Evolutionary conservation across 2,113 vertebrate genomes (phyloP).

Genomic region (Ancistrus triradiatus): DNA sequence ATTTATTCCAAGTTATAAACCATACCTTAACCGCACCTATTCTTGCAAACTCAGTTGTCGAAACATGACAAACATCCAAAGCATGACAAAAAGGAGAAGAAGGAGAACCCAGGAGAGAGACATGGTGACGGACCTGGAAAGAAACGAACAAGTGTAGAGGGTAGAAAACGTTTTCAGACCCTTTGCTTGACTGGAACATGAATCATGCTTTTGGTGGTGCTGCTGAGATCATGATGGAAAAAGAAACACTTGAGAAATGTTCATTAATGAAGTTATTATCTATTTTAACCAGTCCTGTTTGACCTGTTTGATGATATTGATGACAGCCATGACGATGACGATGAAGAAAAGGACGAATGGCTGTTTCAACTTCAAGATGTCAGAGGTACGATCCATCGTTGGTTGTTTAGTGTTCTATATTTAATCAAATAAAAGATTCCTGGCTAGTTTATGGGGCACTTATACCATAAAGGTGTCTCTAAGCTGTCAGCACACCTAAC

Average conservation of each 20-base stretch:
- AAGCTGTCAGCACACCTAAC: no score
- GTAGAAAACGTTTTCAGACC: slow-evolving; percentile 37
- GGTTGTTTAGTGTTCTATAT: no score
- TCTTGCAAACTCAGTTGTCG: slow-evolving; percentile 23
- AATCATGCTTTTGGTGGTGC: no score
- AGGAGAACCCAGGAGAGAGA: not conserved
- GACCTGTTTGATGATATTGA: slow-evolving; percentile 32
- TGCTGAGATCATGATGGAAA: no score
- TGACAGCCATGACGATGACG: slow-evolving; percentile 48
- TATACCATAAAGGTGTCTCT: no score
- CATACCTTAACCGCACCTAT: not conserved
- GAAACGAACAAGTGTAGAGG: slow-evolving; percentile 39
- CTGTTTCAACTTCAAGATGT: slow-evolving; percentile 54
- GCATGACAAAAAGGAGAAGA: not conserved
- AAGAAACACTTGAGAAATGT: not conserved
- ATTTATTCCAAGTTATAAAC: no score
- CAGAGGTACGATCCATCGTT: slow-evolving; percentile 51
- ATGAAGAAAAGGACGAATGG: slow-evolving; percentile 52
- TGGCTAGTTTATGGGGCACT: no score
- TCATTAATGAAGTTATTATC: not conserved
- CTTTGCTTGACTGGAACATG: no score
- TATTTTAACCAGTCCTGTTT: no score
- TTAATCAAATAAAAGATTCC: no score
- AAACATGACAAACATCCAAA: slow-evolving; percentile 33
- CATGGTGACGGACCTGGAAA: not conserved